phyloP scores from a whole-genome alignment of 1,140 invertebrate genomes.

The Heliconius hermathena region DNA sequence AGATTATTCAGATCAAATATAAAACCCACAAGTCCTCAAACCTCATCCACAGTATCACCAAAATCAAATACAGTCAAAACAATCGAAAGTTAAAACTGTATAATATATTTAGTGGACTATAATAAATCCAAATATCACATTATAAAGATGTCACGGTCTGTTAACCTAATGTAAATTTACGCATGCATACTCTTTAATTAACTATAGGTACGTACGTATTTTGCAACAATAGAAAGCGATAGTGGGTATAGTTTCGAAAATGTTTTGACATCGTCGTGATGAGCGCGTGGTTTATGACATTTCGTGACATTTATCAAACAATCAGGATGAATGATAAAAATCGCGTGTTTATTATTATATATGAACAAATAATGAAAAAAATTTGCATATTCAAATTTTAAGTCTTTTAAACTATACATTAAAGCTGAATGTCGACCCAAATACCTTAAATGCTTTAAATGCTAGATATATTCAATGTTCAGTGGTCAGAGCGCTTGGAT shows the following conservation, averaged over 20 bases:
- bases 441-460: too few species aligned
- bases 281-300: background rate
- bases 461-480: too few species aligned
- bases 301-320: background rate
- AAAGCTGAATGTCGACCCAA: too few species aligned
- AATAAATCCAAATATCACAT: conserved; percentile 12
- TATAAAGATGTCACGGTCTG: conserved; percentile 22
- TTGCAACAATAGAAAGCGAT: background rate
- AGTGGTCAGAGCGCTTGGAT: too few species aligned
- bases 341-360: background rate
- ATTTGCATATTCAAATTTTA: background rate
- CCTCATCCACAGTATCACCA: background rate
- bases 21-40: background rate
- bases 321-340: background rate
- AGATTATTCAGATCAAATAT: background rate
- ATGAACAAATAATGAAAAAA: background rate
- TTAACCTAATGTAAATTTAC: conserved; percentile 9
- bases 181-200: conserved; percentile 11
- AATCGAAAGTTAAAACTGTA: too few species aligned
- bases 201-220: background rate
- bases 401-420: background rate
- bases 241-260: background rate
- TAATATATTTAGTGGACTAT: background rate
- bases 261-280: background rate
- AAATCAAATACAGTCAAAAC: background rate